Evolutionary conservation across 2,888 invertebrate species (phyloP).

Genomic region (Himalopsyche anomala): DNA sequence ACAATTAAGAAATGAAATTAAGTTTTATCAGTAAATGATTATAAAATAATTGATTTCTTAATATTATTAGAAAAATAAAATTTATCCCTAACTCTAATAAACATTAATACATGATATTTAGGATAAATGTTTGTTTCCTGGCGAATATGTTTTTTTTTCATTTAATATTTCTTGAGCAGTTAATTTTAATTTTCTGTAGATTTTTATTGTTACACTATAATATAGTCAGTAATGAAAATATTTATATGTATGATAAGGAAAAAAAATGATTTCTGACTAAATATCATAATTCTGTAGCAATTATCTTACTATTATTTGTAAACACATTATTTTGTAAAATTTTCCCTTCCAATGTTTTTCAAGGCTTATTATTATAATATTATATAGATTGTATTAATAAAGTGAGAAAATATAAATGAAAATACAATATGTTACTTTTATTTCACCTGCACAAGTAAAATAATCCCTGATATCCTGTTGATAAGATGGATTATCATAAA

Average conservation of each 20-base stretch:
- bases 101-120: conserved; percentile 29
- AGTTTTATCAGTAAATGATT: conserved; percentile 35
- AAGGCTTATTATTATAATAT: conserved; percentile 39
- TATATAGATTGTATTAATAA: conserved; percentile 43
- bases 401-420: conserved; percentile 34
- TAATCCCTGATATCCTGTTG: neutral
- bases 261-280: conserved; percentile 27
- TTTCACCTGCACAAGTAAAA: neutral
- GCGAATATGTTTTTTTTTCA: neutral
- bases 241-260: conserved; percentile 10
- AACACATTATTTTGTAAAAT: conserved; percentile 36
- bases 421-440: conserved; percentile 9
- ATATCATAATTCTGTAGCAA: conserved; percentile 38
- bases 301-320: conserved; percentile 29
- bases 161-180: neutral
- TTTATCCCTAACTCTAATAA: conserved; percentile 14
- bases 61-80: conserved; percentile 27
- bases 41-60: conserved; percentile 10
- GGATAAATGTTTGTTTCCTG: conserved; percentile 7
- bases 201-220: conserved; percentile 26
- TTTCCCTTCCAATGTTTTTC: conserved; percentile 39
- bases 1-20: neutral
- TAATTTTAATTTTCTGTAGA: neutral
- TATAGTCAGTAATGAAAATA: conserved; percentile 37
- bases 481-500: too few relatives aligned